These are phyloP conservation scores for Athene noctua DNA, from an alignment of 2,113 vertebrate genomes.

Conservation along the genomic window DNA sequence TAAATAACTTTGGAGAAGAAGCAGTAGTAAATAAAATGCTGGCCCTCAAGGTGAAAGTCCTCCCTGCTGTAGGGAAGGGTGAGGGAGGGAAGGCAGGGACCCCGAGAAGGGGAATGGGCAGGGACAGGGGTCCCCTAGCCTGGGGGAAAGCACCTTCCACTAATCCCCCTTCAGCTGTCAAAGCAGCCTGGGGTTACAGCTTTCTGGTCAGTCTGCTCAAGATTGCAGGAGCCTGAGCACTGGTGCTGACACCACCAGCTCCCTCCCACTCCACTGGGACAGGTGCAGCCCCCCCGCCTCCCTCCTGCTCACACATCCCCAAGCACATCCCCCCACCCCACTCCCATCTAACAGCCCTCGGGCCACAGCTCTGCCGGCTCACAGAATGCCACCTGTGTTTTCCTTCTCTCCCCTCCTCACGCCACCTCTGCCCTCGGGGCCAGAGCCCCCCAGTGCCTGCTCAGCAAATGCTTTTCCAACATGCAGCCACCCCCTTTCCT, in stretches of 20 bases:
- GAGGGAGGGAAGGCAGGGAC: not conserved
- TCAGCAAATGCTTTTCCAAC: slow-evolving; percentile 54
- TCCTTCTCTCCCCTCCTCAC: not conserved
- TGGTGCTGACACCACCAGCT: not conserved
- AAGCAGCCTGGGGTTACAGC: not conserved
- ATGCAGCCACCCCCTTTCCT: not conserved
- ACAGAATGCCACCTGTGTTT: slow-evolving; percentile 56
- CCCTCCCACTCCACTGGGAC: not conserved
- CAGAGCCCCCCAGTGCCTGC: not conserved
- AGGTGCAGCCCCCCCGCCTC: not conserved
- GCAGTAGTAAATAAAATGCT: not conserved
- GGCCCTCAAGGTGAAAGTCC: not conserved
- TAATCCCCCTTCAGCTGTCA: not conserved
- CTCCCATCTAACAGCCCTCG: not conserved
- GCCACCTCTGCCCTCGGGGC: not conserved
- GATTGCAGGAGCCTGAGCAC: not conserved
- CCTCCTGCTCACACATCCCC: not conserved
- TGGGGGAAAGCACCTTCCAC: not conserved
- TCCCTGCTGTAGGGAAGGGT: not conserved
- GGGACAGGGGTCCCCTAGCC: not conserved
- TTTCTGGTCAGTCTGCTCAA: not conserved
- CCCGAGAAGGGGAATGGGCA: not conserved
- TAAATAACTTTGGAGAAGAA: not conserved
- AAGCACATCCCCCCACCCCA: too few species aligned
- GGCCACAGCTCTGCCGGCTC: not conserved